Evolutionary conservation across 1,140 invertebrate genomes (phyloP), one percentile per base, ranked within the genome.

Genomic region (Parasteatoda tepidariorum): DNA sequence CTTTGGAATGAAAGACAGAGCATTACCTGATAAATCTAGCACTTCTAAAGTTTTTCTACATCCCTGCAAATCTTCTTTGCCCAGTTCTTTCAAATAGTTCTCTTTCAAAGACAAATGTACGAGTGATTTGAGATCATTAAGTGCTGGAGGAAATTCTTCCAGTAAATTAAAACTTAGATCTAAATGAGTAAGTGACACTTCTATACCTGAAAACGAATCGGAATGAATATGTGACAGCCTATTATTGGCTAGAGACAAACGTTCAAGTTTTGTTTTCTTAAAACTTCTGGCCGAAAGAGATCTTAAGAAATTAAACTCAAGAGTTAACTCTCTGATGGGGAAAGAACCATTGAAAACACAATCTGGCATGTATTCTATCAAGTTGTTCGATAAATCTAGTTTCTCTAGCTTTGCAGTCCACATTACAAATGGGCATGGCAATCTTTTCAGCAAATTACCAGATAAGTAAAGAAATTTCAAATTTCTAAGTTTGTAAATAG

Each of bases 61-160:
- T 1, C 95, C 94, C 86, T 94, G 92, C 86, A 97, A 97, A 24
- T 95, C 95, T 70, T 92, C 92, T 61, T 92, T 91, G 85, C 94
- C 94, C 24, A 97, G 90, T 62, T 91, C 92, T 18, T 89, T 92
- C 61, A 97, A 92, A 79, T 92, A 91, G 88, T 97, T 97, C 85
- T 94, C 94, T 15, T 94, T 93, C 34, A 96, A 87, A 88, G 96
- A 96, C 33, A 97, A 90, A 88, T 95, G 96, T 83, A 94, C 92
- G 2, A 96, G 88, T 62, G 91, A 91, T 83, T 89, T 92, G 64
- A 96, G 88, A 34, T 90, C 89, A 61, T 90, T 91, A 33, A 67
- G 13, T 7, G 76, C 41, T 5, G 62, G 0, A 15, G 76, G 62
- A 62, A 88, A 31, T 94, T 93, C 57, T 88, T 88, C 2, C 15